A percentile compares a stretch with the other conserved stretches of the same genome.
These are phyloP conservation scores for Pseudocheirus occidentalis DNA, from an alignment of 2,797 vertebrate genomes.

Conservation along the genomic window DNA sequence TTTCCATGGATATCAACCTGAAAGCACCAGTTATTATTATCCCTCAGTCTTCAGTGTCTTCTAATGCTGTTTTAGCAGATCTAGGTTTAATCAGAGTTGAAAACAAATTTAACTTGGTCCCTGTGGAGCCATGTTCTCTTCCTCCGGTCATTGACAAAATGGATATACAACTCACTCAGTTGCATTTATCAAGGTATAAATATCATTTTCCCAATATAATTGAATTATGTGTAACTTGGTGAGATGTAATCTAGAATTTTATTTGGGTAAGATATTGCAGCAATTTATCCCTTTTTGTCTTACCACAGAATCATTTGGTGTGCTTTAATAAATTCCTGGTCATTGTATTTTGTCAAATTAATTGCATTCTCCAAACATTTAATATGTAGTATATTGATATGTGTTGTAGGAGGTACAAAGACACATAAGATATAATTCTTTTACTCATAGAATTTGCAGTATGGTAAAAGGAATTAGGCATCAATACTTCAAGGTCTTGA, in stretches of 20 bases:
- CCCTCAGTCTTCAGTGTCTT: constrained; percentile 85
- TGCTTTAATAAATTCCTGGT: not conserved
- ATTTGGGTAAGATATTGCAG: not conserved
- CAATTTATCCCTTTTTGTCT: not conserved
- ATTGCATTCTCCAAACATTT: not conserved
- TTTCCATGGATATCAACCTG: constrained; percentile 85
- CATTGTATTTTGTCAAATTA: not conserved
- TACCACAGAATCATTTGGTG: not conserved
- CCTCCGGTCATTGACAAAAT: constrained; percentile 93
- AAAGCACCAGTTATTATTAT: constrained; percentile 88
- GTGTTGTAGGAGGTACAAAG: not conserved
- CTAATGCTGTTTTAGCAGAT: constrained; percentile 85
- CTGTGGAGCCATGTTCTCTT: constrained; percentile 84
- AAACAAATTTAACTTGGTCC: constrained; percentile 88
- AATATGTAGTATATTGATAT: not conserved
- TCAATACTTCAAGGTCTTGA: not conserved
- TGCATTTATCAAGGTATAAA: constrained; percentile 93
- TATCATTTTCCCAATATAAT: not conserved
- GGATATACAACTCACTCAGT: constrained; percentile 90
- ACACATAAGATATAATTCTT: constrained; percentile 39
- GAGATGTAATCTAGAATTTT: constrained; percentile 18
- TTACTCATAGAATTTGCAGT: constrained; percentile 21
- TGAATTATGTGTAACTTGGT: not conserved
- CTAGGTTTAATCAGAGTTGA: constrained; percentile 87
- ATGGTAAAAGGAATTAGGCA: not conserved